Conservation (phyloP, 2,888 invertebrate genomes). For the Copidosoma aretas region DNA sequence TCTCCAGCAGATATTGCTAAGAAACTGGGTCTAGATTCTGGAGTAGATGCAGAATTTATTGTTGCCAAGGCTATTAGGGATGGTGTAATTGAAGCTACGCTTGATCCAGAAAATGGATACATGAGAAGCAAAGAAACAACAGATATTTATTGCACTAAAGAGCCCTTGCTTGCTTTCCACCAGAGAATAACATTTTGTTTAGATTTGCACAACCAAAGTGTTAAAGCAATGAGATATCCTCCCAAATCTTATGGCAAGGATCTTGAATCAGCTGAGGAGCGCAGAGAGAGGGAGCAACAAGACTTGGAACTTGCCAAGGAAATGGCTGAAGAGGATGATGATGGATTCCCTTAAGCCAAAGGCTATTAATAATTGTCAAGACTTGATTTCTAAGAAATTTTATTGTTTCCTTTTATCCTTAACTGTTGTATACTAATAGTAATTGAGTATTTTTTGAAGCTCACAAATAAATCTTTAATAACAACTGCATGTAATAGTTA, state of each 20-base stretch:
- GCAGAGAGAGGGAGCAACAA: slow-evolving; percentile 95
- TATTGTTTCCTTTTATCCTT: slow-evolving; percentile 30
- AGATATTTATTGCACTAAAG: slow-evolving; percentile 95
- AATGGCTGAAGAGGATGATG: slow-evolving; percentile 99
- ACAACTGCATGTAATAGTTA: no score
- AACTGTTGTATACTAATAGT: slow-evolving; percentile 35
- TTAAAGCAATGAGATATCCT: slow-evolving; percentile 99
- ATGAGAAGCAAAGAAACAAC: slow-evolving; percentile 98
- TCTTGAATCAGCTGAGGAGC: slow-evolving; percentile 94
- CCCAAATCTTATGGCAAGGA: slow-evolving; percentile 99
- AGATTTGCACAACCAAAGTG: slow-evolving; percentile 97
- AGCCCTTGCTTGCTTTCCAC: slow-evolving; percentile 95
- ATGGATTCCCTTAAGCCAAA: slow-evolving; percentile 72
- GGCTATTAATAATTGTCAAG: not conserved
- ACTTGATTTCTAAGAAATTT: slow-evolving; percentile 20
- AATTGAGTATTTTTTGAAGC: slow-evolving; percentile 32
- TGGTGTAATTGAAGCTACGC: slow-evolving; percentile 96
- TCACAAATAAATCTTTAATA: slow-evolving; percentile 30
- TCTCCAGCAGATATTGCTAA: slow-evolving; percentile 93
- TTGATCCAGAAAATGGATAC: slow-evolving; percentile 94
- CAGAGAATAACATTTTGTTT: slow-evolving; percentile 97
- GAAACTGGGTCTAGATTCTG: slow-evolving; percentile 91
- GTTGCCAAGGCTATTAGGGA: slow-evolving; percentile 98
- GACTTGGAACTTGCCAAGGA: slow-evolving; percentile 99
- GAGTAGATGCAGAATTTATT: slow-evolving; percentile 98